Percentiles rank a stretch among this genome's conserved stretches.
phyloP scores from a whole-genome alignment of 1,140 invertebrate species.

The Aplysia californica region DNA sequence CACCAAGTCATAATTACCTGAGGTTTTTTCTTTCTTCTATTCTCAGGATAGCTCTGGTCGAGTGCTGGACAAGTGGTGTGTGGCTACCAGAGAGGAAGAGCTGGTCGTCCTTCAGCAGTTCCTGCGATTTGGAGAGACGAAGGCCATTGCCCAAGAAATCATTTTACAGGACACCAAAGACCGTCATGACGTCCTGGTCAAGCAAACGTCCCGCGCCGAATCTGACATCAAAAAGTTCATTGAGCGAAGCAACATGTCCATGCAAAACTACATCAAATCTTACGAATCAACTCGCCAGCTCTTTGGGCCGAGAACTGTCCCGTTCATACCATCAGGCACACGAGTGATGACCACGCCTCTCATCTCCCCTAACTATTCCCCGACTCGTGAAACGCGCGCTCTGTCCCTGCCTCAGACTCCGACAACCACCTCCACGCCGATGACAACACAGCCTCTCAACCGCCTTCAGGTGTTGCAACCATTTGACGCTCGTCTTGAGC shows the following conservation, averaged over 20 bases:
- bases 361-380: conserved; percentile 47
- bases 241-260: conserved; percentile 67
- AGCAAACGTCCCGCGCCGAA: conserved; percentile 64
- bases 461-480: conserved; percentile 77
- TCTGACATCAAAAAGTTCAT: conserved; percentile 74
- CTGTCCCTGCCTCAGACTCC: conserved; percentile 48
- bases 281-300: conserved; percentile 51
- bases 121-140: conserved; percentile 85
- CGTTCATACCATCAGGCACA: conserved; percentile 44
- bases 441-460: conserved; percentile 80
- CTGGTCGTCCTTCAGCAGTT: conserved; percentile 88
- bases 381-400: conserved; percentile 37
- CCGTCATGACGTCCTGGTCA: conserved; percentile 59
- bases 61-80: conserved; percentile 84
- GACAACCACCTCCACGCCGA: conserved; percentile 57
- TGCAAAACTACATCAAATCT: conserved; percentile 61
- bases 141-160: conserved; percentile 83
- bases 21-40: no score
- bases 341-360: conserved; percentile 48
- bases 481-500: conserved; percentile 15
- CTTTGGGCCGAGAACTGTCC: conserved; percentile 53
- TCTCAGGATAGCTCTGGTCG: conserved; percentile 73
- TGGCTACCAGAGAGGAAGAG: conserved; percentile 86
- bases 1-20: no score
- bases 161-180: conserved; percentile 75